phyloP scores from a whole-genome alignment of 2,888 invertebrate species.

The Cotesia congregata region DNA sequence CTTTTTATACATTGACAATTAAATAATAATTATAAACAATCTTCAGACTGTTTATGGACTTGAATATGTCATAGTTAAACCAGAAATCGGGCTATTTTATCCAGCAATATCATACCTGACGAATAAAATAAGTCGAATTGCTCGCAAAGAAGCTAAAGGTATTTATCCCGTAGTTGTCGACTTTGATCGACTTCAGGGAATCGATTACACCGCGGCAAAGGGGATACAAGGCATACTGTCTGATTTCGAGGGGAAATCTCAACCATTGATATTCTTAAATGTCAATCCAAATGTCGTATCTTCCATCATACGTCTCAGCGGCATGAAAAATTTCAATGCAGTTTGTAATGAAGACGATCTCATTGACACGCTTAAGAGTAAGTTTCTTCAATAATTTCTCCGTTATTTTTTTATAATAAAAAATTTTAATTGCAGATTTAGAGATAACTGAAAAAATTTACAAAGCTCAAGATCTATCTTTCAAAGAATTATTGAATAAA shows the following conservation, averaged over 20 bases:
- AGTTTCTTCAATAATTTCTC: constrained; percentile 13
- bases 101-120: constrained; percentile 79
- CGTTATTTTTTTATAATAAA: constrained; percentile 17
- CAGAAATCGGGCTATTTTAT: constrained; percentile 79
- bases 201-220: constrained; percentile 80
- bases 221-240: constrained; percentile 74
- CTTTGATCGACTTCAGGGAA: constrained; percentile 75
- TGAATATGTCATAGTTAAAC: constrained; percentile 75
- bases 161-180: constrained; percentile 76
- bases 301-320: constrained; percentile 55
- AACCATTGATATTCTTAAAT: constrained; percentile 72
- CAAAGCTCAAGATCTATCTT: constrained; percentile 41
- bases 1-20: constrained; percentile 38
- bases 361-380: constrained; percentile 47
- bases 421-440: constrained; percentile 35
- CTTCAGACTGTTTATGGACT: constrained; percentile 69
- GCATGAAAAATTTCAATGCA: constrained; percentile 50
- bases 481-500: constrained; percentile 27
- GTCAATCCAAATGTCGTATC: constrained; percentile 62
- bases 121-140: constrained; percentile 73
- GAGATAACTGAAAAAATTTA: constrained; percentile 48
- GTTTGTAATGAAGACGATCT: constrained; percentile 56
- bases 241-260: constrained; percentile 72
- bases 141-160: constrained; percentile 68
- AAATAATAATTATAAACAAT: constrained; percentile 36